A percentile compares a stretch with the other conserved stretches of the same genome.
phyloP scores from a whole-genome alignment of 2,113 vertebrate species.

The Acanthochromis polyacanthus region DNA sequence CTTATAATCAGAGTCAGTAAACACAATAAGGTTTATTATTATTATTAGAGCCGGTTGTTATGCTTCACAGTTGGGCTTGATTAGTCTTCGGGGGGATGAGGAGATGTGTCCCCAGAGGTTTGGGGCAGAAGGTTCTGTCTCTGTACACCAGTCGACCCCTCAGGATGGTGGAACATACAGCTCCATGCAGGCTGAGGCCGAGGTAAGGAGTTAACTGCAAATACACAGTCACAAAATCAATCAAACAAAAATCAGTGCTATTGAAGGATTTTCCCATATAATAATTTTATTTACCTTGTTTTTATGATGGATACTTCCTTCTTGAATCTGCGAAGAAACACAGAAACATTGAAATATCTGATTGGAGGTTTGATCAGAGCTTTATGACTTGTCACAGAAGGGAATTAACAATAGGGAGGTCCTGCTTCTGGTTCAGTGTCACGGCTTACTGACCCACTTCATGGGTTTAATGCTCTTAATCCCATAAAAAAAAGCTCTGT shows the following conservation, averaged over 20 bases:
- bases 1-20: background rate
- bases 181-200: slow-evolving; percentile 79
- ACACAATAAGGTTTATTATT: slow-evolving; percentile 11
- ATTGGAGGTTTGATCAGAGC: background rate
- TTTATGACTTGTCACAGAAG: too few species aligned
- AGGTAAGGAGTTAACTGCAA: slow-evolving; percentile 86
- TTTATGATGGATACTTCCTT: slow-evolving; percentile 82
- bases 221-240: slow-evolving; percentile 12
- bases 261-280: background rate
- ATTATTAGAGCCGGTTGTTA: background rate
- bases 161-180: slow-evolving; percentile 83
- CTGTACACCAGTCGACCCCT: slow-evolving; percentile 84
- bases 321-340: slow-evolving; percentile 78
- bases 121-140: slow-evolving; percentile 80
- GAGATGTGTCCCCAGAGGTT: slow-evolving; percentile 83
- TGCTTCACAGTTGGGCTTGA: slow-evolving; percentile 44
- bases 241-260: background rate
- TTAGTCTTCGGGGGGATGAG: slow-evolving; percentile 60
- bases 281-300: slow-evolving; percentile 82
- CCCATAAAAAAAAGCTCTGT: too few species aligned
- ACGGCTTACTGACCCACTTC: too few species aligned
- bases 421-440: too few species aligned
- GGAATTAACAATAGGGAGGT: too few species aligned
- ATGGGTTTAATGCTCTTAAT: too few species aligned
- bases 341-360: background rate